Evolutionary conservation across 2,797 vertebrate genomes (phyloP).

Genomic region (Setipinna tenuifilis): DNA sequence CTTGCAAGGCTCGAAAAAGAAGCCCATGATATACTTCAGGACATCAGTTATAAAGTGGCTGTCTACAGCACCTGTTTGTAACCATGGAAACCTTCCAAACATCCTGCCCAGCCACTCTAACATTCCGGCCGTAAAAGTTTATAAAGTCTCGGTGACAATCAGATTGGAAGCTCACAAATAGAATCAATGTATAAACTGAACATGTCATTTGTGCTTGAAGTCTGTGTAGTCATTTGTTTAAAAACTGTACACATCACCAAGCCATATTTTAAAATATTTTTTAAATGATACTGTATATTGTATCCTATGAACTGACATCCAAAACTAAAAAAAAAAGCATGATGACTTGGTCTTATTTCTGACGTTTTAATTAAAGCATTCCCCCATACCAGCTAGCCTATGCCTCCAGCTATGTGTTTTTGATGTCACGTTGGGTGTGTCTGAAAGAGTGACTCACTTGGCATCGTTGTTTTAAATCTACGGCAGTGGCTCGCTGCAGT

Average conservation of each 20-base stretch:
- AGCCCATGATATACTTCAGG: slow-evolving; percentile 80
- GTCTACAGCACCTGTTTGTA: slow-evolving; percentile 88
- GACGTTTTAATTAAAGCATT: slow-evolving; percentile 7
- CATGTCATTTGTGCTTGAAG: background rate
- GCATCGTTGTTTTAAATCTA: too few species aligned
- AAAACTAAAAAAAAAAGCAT: background rate
- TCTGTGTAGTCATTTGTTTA: background rate
- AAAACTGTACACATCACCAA: slow-evolving; percentile 6
- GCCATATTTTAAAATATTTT: background rate
- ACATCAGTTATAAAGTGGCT: slow-evolving; percentile 89
- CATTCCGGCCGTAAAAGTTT: background rate
- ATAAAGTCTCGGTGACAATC: background rate
- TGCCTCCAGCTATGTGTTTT: background rate
- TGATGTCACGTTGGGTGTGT: too few species aligned
- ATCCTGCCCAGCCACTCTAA: background rate
- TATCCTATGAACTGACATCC: background rate
- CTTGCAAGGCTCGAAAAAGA: slow-evolving; percentile 81
- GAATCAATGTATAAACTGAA: background rate
- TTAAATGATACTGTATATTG: background rate
- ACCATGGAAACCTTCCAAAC: slow-evolving; percentile 6
- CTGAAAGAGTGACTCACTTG: too few species aligned
- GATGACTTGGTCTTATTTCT: background rate
- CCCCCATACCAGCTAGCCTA: background rate
- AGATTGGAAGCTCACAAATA: background rate
- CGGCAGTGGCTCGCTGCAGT: too few species aligned